Percentiles rank a stretch among this genome's conserved stretches.
These are phyloP conservation scores for Aphelenchoides fujianensis DNA, from an alignment of 1,140 invertebrate genomes.

Conservation along the genomic window DNA sequence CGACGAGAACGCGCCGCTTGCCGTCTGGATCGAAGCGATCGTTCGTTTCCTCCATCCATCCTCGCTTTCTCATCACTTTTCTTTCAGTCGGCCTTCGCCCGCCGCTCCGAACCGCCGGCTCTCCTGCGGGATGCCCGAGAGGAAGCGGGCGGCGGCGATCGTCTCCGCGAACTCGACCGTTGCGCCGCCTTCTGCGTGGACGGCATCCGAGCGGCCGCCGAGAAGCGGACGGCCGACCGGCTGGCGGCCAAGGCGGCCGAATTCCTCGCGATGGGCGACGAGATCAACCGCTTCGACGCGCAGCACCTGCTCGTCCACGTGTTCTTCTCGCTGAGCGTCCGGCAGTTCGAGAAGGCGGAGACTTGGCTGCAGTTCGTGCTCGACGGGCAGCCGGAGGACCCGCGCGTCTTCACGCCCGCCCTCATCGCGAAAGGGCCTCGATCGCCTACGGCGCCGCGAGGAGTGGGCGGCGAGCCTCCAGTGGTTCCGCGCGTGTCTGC, in stretches of 20 bases:
- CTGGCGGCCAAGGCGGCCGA: not conserved
- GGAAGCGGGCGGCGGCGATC: not conserved
- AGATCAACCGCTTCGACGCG: not conserved
- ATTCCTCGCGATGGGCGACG: not conserved
- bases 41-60: too few species aligned
- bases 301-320: not conserved
- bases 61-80: too few species aligned
- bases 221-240: not conserved
- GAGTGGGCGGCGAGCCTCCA: conserved; percentile 85
- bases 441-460: conserved; percentile 73
- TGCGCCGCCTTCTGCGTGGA: not conserved
- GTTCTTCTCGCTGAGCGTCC: not conserved
- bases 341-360: not conserved
- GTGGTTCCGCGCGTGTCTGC: conserved; percentile 93
- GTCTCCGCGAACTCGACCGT: not conserved
- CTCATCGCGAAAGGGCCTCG: conserved; percentile 84
- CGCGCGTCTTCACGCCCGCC: not conserved
- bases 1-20: too few species aligned
- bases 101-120: too few species aligned
- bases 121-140: not conserved
- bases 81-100: too few species aligned
- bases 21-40: too few species aligned
- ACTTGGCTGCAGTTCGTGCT: not conserved
- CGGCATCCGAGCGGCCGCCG: not conserved
- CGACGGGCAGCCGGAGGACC: not conserved